These are phyloP conservation scores for Tenthredo scrophulariae DNA, from an alignment of 2,888 invertebrate species.

Conservation along the genomic window DNA sequence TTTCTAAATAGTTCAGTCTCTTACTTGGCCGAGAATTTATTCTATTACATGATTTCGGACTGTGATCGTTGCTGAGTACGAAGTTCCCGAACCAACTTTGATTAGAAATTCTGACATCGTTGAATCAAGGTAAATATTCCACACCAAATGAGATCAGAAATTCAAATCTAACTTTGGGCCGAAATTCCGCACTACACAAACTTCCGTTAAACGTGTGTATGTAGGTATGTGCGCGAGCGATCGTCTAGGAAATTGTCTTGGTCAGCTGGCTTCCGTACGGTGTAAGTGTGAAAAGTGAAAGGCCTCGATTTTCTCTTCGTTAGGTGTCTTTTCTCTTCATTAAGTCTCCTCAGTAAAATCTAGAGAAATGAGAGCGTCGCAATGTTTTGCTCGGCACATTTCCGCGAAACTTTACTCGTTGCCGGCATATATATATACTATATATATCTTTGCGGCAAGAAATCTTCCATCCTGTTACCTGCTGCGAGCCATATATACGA, in stretches of 20 bases:
- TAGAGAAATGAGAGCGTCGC: not conserved
- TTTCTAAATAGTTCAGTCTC: not conserved
- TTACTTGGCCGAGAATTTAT: not conserved
- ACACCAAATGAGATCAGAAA: slow-evolving; percentile 20
- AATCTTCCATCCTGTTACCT: not conserved
- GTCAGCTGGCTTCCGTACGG: not conserved
- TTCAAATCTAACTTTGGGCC: slow-evolving; percentile 11
- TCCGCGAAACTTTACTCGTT: not conserved
- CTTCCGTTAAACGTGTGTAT: not conserved
- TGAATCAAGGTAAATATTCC: not conserved
- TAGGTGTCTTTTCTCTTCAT: too few species aligned
- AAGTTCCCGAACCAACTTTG: slow-evolving; percentile 8
- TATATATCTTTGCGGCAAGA: not conserved
- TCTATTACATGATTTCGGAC: not conserved
- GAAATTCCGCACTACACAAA: not conserved
- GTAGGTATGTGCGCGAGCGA: not conserved
- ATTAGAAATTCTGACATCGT: slow-evolving; percentile 11
- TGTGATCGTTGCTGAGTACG: not conserved
- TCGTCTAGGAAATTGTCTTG: not conserved
- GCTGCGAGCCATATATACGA: not conserved
- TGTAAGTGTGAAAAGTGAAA: not conserved
- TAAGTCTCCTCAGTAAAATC: not conserved
- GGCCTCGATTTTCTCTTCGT: not conserved
- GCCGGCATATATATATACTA: not conserved
- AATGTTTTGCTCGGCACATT: not conserved